Conservation (phyloP, 2,113 vertebrate genomes). For the Columbina picui region DNA sequence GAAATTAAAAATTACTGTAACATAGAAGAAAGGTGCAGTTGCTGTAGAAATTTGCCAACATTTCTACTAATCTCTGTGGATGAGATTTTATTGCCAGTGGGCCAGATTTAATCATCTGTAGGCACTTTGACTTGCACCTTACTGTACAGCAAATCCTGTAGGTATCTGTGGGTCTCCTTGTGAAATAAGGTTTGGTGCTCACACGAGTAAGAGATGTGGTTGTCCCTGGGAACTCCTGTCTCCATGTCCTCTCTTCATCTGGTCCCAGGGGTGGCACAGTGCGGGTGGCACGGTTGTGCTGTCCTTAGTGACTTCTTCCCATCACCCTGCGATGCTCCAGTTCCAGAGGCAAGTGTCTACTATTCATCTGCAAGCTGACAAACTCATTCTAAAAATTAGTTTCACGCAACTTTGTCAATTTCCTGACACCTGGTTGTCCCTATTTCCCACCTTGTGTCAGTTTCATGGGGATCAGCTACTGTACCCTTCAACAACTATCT, state of each 20-base stretch:
- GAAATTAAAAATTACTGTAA: neutral
- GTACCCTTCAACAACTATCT: neutral
- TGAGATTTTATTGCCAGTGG: neutral
- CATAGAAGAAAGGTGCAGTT: neutral
- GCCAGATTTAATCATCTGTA: neutral
- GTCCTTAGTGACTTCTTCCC: neutral
- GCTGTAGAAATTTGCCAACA: neutral
- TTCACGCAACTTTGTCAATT: neutral
- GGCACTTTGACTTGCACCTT: neutral
- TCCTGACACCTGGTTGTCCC: neutral
- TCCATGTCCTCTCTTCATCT: neutral
- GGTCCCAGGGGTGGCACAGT: neutral
- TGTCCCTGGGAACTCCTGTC: fast-evolving
- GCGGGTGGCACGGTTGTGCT: neutral
- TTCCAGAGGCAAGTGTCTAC: neutral
- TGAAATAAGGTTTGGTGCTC: neutral
- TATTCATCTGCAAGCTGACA: fast-evolving
- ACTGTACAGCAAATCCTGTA: neutral
- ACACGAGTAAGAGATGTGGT: fast-evolving
- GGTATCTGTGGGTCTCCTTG: neutral
- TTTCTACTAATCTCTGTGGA: neutral
- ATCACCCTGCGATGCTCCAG: neutral
- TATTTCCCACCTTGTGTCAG: neutral
- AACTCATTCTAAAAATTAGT: neutral
- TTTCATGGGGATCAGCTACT: neutral